These are phyloP conservation scores for Bellardia bayeri DNA, from an alignment of 2,888 invertebrate species.

Conservation along the genomic window DNA sequence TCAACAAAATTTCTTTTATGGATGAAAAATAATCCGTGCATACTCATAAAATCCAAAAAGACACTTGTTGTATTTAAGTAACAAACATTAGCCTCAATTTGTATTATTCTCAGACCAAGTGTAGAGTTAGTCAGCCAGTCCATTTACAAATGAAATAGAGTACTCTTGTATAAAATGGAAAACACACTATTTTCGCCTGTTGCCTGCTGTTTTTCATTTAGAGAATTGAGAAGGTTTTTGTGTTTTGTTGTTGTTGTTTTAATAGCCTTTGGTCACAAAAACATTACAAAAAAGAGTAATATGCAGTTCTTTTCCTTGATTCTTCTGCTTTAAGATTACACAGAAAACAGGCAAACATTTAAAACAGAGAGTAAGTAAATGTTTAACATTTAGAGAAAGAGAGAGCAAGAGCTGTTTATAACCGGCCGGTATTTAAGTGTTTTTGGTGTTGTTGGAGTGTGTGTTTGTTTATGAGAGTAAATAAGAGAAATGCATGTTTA, in stretches of 20 bases:
- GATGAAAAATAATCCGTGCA: neutral
- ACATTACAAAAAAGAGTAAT: constrained; percentile 9
- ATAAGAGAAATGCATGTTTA: constrained; percentile 4
- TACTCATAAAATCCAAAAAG: too few relatives aligned
- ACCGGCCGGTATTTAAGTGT: constrained; percentile 66
- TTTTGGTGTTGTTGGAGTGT: neutral
- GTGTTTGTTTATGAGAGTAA: neutral
- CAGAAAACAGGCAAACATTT: neutral
- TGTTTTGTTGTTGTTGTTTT: neutral
- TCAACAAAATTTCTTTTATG: neutral
- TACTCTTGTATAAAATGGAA: constrained; percentile 3
- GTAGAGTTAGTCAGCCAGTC: neutral
- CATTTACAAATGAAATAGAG: constrained; percentile 5
- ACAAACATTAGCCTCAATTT: neutral
- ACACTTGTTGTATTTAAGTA: neutral
- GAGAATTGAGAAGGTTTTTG: neutral
- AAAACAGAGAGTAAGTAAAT: constrained; percentile 9
- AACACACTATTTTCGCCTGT: constrained; percentile 67
- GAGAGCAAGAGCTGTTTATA: neutral
- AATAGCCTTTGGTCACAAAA: constrained; percentile 14
- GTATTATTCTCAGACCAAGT: constrained; percentile 1
- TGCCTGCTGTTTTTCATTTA: constrained; percentile 39
- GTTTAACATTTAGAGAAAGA: neutral
- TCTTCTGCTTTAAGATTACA: too few relatives aligned
- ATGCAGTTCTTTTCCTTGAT: constrained; percentile 24